phyloP scores from a whole-genome alignment of 2,888 invertebrate species.

The Callimorpha dominula region DNA sequence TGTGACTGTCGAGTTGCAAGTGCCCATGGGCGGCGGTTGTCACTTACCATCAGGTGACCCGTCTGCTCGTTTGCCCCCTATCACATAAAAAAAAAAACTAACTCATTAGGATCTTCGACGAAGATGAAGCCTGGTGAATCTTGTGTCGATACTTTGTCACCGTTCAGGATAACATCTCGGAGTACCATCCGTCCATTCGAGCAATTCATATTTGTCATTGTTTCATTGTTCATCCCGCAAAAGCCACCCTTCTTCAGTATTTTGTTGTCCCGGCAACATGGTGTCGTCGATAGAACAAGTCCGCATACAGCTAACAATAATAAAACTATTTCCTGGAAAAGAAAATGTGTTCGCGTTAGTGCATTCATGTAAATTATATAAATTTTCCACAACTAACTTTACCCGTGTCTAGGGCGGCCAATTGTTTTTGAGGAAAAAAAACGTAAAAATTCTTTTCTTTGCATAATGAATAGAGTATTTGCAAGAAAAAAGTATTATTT shows the following conservation, averaged over 20 bases:
- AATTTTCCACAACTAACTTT: too few relatives aligned
- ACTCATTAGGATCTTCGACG: constrained; percentile 74
- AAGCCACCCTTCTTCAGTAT: constrained; percentile 57
- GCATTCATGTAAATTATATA: not conserved
- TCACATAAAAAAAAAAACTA: constrained; percentile 33
- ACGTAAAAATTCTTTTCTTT: too few relatives aligned
- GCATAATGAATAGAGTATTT: too few relatives aligned
- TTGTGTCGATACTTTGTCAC: constrained; percentile 71
- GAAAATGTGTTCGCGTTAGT: constrained; percentile 7
- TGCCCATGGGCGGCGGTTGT: too few relatives aligned
- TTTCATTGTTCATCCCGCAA: constrained; percentile 53
- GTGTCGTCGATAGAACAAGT: constrained; percentile 45
- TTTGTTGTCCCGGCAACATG: constrained; percentile 71
- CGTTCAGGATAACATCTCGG: constrained; percentile 67
- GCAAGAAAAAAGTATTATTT: too few relatives aligned
- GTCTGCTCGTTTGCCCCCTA: too few relatives aligned
- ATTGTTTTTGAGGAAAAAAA: too few relatives aligned
- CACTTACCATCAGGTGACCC: too few relatives aligned
- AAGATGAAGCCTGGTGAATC: constrained; percentile 73
- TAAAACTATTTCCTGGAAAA: constrained; percentile 67
- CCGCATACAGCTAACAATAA: constrained; percentile 61
- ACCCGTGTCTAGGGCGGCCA: too few relatives aligned
- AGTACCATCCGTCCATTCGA: constrained; percentile 71
- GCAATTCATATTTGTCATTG: constrained; percentile 63
- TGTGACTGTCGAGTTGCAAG: too few relatives aligned